phyloP scores from a whole-genome alignment of 2,113 vertebrate genomes.

The Eidolon helvum region DNA sequence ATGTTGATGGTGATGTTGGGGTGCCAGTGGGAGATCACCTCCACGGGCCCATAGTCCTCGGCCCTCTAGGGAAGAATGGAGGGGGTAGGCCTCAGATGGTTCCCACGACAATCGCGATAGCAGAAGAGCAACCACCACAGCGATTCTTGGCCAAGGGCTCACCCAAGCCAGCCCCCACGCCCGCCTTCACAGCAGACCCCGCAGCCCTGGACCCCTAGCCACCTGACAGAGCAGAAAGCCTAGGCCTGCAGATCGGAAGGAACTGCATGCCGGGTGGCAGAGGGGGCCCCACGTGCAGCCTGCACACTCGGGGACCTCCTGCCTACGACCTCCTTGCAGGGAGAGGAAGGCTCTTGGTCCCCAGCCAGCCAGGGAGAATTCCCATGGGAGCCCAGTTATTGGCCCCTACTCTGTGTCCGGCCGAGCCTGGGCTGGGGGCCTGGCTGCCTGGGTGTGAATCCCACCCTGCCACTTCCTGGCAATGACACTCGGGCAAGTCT shows the following conservation, averaged over 20 bases:
- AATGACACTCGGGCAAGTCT: no score
- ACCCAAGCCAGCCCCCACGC: accelerated
- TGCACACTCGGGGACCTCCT: accelerated
- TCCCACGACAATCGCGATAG: accelerated
- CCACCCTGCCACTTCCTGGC: not conserved
- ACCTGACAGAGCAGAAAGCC: not conserved
- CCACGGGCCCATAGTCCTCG: constrained; percentile 94
- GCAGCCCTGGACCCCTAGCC: not conserved
- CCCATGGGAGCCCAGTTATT: accelerated
- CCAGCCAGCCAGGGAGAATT: accelerated
- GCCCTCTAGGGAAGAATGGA: constrained; percentile 85
- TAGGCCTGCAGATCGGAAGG: not conserved
- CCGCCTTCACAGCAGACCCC: not conserved
- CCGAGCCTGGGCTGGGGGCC: not conserved
- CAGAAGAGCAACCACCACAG: not conserved
- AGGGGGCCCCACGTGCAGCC: not conserved
- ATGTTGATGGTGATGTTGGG: constrained; percentile 98
- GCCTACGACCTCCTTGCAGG: accelerated
- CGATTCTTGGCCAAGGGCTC: accelerated
- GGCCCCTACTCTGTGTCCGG: accelerated
- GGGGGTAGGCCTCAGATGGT: not conserved
- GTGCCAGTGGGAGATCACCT: constrained; percentile 98
- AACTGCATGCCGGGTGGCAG: accelerated
- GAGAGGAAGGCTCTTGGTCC: not conserved
- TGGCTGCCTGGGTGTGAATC: no score